phyloP scores from a whole-genome alignment of 2,797 vertebrate species.

The Poecilia velifera region DNA sequence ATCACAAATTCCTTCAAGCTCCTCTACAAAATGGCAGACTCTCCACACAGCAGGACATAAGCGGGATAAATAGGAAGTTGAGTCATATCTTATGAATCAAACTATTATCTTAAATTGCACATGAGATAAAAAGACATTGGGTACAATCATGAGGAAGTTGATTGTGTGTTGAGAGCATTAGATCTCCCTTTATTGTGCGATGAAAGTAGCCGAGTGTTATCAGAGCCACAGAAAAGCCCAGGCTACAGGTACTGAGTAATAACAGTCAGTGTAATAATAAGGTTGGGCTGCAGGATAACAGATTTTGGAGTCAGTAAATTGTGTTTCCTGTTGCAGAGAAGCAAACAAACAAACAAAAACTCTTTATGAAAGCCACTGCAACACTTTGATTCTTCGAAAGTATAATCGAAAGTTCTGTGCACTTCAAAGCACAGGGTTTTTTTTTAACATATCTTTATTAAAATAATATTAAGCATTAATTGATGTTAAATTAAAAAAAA shows the following conservation, averaged over 20 bases:
- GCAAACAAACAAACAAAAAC: not conserved
- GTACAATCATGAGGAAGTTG: not conserved
- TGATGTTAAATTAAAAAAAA: not conserved
- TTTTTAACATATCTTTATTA: not conserved
- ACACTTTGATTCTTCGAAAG: not conserved
- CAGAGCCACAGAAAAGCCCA: not conserved
- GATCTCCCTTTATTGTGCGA: not conserved
- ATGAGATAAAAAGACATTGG: not conserved
- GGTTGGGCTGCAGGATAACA: not conserved
- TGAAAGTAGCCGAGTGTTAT: not conserved
- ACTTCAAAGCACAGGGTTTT: not conserved
- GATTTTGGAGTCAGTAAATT: not conserved
- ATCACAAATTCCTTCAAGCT: not conserved
- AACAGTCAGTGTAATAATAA: conserved; percentile 3
- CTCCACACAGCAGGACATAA: too few relatives aligned
- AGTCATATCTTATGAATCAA: not conserved
- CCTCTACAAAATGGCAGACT: not conserved
- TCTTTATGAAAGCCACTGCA: not conserved
- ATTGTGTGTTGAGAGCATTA: conserved; percentile 4
- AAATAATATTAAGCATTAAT: not conserved
- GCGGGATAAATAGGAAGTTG: not conserved
- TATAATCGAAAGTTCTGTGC: not conserved
- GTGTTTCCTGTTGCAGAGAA: not conserved
- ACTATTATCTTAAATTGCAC: not conserved
- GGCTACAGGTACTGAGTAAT: not conserved